Base-by-base conservation (phyloP, 2,797 vertebrate species). In the Cyprinodon diabolis region DNA sequence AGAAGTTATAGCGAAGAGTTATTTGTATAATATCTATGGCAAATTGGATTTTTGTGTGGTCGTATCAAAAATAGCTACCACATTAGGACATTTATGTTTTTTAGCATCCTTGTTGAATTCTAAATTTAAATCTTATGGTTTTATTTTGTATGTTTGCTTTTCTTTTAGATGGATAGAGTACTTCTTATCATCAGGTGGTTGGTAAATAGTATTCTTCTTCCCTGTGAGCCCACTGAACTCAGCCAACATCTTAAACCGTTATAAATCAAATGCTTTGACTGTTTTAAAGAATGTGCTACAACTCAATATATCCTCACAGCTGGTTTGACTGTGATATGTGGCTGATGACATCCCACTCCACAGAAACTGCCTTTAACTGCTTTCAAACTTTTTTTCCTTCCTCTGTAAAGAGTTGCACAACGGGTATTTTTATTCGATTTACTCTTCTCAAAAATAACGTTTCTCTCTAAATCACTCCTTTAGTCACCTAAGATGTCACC, bases 361-460 rank as follows among this genome's bases (percentile, higher is more conserved):
- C 66, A 2, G 72, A 15, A 75, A 85, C 90, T 91, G 81, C 93
- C 87, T 91, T 93, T 91, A 91, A 91, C 85, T 75, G 51, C 84
- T 87, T 83, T 80, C 72, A 78, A 88, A 90, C 73, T 76, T 76
- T 65, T 76, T 65, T 75, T 81, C 84, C 84, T 87, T 80, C 80
- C 77, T 81, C 77, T 92, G 77, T 84, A 73, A 87, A 86, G 71
- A 58, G 47, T 71, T 78, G 76, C 76, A 75, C 82, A 83, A 78
- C 68, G 3, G 75, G 47, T 78, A 78, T 78, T 76, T 69, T 69
- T 58, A 30, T 68, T 43, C n/a, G 43, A 19, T 72, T 75, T 74
- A 77, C 76, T 79, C 78, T 86, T 84, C 75, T 55, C 60, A 66
- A 72, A 83, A 76, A 6, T 71, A 86, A 76, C 72, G 75, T 86